Evolutionary conservation across 2,888 invertebrate species (phyloP), one percentile per base, ranked within the genome.

Genomic region (Habrosyne pyritoides): DNA sequence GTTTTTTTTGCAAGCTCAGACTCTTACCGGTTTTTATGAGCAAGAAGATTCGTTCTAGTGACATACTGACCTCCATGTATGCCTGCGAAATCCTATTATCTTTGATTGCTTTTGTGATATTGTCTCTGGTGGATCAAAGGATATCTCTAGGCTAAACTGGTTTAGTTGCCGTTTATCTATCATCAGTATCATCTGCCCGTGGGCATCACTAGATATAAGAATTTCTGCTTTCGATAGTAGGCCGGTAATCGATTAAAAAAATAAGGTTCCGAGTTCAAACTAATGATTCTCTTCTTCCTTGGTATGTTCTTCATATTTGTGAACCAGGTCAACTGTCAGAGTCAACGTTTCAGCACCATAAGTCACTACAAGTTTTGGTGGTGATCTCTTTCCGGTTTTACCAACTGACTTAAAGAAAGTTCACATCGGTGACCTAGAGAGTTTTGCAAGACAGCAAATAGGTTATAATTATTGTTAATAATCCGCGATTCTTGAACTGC

Each of bases 11-110:
- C 18, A 42, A 18, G 42, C 18, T 42, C 8, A 0, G 42, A 18
- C 42, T 42, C 7, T 42, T 8, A 42, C 33, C 33, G 33, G 18
- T 42, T 42, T 42, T 18, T 1, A 18, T 10, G 8, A 42, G 42
- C 42, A 42, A 42, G 42, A 42, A 14, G 12, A 42, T 42, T 42
- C 18, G 42, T 42, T 42, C 42, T 42, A 42, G 42, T 42, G 42
- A 18, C 42, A 42, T 18, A 42, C 42, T 42, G 42, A 42, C 42
- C 42, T 42, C 42, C 42, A 42, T 42, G 42, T 8, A 18, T 42
- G 33, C 33, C 33, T 33, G 42, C 18, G 42, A 42, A 42, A 18
- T 33, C 12, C 33, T n/a, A 42, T 14, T 36, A 36, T 36, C 36
- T 36, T 36, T 36, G 36, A 36, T 14, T 36, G 36, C 3, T 36